Base-by-base conservation (phyloP, 2,888 invertebrate genomes). In the Phalera bucephala region DNA sequence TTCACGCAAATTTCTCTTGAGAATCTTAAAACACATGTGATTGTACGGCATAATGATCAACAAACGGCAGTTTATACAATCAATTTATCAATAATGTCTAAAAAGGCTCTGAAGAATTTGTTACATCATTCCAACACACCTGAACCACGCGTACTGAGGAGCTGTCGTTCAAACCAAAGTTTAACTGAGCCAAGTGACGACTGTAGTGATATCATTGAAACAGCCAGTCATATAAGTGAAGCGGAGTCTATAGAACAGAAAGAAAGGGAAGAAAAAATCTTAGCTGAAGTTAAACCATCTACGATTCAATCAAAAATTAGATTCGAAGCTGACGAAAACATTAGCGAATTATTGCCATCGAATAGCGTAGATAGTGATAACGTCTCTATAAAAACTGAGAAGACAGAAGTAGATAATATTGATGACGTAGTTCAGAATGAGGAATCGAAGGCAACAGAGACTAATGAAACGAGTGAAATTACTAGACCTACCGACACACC, bases 1-100 rank as follows among this genome's bases (percentile, higher is more conserved):
- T 96, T 91, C 51, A 91, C 94, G 1, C 96, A 96, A 73, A 67
- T 95, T 47, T 87, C 90, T 3, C 76, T 91, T 30, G 75, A 81
- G 20, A 92, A 92, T 58, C 76, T 95, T 0, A 91, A 93, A 45
- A 86, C 85, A 0, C 96, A 96, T 55, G 82, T 94, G 0, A 81
- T 90, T 27, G 68, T 77, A 0, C 91, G 91, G 45, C 94, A 93
- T 51, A 70, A 82, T 29, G 78, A 82, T 28, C 76, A 85, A 33
- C 78, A 87, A 42, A 90, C 88, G 0, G 82, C 87, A 47, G 88
- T 88, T 4, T 86, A 76, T 49, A 77, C 72, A 10, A 84, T 89
- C 5, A 87, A 82, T 61, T 71, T 89, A 36, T 66, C 80, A 8
- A 64, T 63, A 1, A 72, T 84, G 65, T 56, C 78, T 5, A 78